Evolutionary conservation across 2,113 vertebrate species (phyloP).

Genomic region (Drymodes brunneopygia): DNA sequence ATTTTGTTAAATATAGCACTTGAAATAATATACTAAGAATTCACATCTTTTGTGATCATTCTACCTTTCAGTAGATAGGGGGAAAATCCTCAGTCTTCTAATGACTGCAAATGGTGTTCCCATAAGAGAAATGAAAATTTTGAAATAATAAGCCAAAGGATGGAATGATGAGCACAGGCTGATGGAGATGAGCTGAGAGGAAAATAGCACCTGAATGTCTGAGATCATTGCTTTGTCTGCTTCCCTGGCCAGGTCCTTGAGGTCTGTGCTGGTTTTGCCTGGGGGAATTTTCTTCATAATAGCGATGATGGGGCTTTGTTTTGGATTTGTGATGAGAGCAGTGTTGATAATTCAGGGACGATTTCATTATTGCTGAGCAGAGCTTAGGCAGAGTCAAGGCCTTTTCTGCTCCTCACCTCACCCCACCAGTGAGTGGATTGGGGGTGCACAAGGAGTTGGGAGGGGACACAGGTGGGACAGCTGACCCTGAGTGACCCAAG

Average conservation of each 20-base stretch:
- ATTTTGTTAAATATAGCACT: constrained; percentile 60
- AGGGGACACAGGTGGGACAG: neutral
- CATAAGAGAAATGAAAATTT: neutral
- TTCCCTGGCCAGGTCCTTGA: neutral
- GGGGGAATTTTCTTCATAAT: neutral
- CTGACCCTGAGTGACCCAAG: neutral
- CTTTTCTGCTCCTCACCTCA: neutral
- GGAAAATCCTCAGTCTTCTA: neutral
- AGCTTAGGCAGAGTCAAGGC: neutral
- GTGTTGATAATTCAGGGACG: neutral
- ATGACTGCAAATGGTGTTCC: neutral
- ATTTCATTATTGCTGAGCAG: neutral
- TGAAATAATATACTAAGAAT: constrained; percentile 30
- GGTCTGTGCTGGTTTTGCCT: neutral
- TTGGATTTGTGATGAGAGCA: neutral
- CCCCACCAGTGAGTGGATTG: neutral
- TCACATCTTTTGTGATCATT: neutral
- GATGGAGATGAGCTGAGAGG: neutral
- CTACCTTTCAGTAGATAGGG: neutral
- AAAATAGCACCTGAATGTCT: neutral
- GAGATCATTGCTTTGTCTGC: neutral
- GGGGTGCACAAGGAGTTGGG: neutral
- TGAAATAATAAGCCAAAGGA: neutral
- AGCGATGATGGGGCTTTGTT: neutral
- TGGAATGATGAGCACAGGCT: neutral